Conservation (phyloP, 2,888 invertebrate genomes). For the Chrysomela aeneicollis region DNA sequence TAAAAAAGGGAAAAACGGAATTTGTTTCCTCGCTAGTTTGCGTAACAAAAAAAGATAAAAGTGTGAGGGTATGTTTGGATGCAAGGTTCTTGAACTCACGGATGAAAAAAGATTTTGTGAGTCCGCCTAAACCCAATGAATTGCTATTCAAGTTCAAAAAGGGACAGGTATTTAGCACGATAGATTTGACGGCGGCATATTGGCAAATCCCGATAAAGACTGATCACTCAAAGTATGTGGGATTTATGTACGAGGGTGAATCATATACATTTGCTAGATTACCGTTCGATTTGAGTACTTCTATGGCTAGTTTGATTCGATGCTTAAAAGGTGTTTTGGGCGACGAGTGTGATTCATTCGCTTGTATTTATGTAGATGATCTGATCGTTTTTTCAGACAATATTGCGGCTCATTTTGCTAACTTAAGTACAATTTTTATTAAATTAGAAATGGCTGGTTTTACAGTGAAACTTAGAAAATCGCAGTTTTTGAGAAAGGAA, state of each 20-base stretch:
- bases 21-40: conserved; percentile 26
- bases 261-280: conserved; percentile 25
- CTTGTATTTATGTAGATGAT: conserved; percentile 1
- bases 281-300: background rate
- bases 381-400: background rate
- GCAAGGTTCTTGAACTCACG: conserved; percentile 29
- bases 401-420: background rate
- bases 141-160: conserved; percentile 18
- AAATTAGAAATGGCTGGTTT: background rate
- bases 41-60: too few species aligned
- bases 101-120: conserved; percentile 25
- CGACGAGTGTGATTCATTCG: background rate
- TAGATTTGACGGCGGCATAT: conserved; percentile 23
- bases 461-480: background rate
- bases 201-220: conserved; percentile 34
- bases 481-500: background rate
- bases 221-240: conserved; percentile 25
- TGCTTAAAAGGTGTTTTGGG: background rate
- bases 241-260: too few species aligned
- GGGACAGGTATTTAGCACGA: conserved; percentile 14
- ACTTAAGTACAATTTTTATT: background rate
- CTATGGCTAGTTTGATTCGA: background rate
- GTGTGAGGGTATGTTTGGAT: conserved; percentile 33
- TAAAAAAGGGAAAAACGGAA: conserved; percentile 10
- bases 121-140: conserved; percentile 22